phyloP scores from a whole-genome alignment of 2,113 vertebrate genomes.

The Recurvirostra avosetta region DNA sequence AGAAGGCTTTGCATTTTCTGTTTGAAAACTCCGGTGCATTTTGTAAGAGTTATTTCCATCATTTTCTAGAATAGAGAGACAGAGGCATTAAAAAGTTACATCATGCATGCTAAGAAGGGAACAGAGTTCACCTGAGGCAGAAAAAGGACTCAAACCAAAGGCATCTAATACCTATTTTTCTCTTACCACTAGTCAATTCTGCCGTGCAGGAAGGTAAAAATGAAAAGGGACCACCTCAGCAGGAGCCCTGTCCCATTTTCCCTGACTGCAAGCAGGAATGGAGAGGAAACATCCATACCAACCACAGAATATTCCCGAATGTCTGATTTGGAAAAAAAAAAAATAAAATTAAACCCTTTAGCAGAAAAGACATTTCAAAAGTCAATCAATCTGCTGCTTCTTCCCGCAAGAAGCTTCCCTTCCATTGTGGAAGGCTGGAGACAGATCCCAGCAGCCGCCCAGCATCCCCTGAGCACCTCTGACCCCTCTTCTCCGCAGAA shows the following conservation, averaged over 20 bases:
- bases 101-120: slow-evolving; percentile 24
- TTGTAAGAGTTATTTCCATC: not conserved
- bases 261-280: not conserved
- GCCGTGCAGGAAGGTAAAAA: not conserved
- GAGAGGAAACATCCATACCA: not conserved
- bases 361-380: not conserved
- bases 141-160: slow-evolving; percentile 21
- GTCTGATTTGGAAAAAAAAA: not conserved
- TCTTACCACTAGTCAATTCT: not conserved
- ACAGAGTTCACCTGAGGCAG: slow-evolving; percentile 20
- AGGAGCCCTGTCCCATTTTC: not conserved
- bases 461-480: not conserved
- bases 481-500: not conserved
- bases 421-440: not conserved
- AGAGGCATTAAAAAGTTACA: slow-evolving; percentile 38
- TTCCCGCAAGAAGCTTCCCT: not conserved
- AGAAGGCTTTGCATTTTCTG: not conserved
- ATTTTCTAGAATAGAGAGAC: not conserved
- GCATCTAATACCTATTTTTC: not conserved
- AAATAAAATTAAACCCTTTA: not conserved
- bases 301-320: not conserved
- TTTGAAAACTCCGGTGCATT: not conserved
- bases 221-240: not conserved
- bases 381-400: not conserved
- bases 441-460: not conserved